Percentiles rank a stretch among this genome's conserved stretches.
Evolutionary conservation across 2,113 vertebrate species (phyloP).

Genomic region (Semnornis frantzii): DNA sequence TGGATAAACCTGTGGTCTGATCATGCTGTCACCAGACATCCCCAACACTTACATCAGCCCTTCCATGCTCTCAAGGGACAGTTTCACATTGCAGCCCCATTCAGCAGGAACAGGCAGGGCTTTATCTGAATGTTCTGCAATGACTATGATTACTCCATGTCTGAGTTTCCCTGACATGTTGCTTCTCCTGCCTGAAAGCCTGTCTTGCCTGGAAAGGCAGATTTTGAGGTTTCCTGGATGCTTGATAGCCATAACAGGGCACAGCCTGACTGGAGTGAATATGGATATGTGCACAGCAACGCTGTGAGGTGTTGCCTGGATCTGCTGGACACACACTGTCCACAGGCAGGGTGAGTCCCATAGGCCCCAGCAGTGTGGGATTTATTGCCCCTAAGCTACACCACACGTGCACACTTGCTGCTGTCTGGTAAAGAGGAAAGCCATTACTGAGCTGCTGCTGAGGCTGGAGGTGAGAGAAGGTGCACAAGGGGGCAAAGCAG

Average conservation of each 20-base stretch:
- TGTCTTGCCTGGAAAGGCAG: background rate
- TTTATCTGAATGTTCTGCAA: conserved; percentile 43
- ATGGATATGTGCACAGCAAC: background rate
- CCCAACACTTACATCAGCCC: conserved; percentile 64
- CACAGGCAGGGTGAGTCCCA: background rate
- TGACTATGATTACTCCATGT: background rate
- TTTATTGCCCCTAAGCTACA: background rate
- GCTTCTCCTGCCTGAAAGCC: conserved; percentile 12
- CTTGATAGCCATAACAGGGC: background rate
- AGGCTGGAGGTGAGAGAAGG: background rate
- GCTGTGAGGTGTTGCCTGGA: background rate
- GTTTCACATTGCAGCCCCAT: conserved; percentile 3
- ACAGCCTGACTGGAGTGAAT: background rate
- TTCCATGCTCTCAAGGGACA: conserved; percentile 37
- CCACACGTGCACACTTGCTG: background rate
- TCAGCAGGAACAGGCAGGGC: conserved; percentile 15
- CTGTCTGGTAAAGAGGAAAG: background rate
- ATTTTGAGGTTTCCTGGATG: conserved; percentile 2
- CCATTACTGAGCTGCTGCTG: background rate
- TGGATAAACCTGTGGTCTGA: conserved; percentile 59
- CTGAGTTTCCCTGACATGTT: conserved; percentile 11
- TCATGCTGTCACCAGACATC: conserved; percentile 42
- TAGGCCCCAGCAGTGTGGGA: background rate
- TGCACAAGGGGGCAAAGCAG: background rate
- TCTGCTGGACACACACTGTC: background rate